Base-by-base conservation (phyloP, 1,140 invertebrate genomes). In the Mamestra configurata region DNA sequence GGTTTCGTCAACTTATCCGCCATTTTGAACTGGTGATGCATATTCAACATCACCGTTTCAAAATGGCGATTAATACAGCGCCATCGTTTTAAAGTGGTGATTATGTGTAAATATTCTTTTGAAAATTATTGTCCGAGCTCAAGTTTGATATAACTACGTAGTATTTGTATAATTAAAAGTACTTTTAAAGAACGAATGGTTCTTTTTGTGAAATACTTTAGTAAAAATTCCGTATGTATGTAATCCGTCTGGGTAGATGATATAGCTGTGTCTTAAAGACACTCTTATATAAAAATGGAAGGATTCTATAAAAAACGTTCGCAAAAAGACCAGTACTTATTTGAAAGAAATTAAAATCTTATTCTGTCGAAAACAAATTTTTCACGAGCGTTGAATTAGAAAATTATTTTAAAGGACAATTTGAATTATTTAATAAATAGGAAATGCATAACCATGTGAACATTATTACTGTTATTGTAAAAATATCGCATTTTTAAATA, bases 61-160 rank as follows among this genome's bases (percentile, higher is more conserved):
- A n/a, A 61, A 11, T 35, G 27, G 57, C 6, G 55, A 59, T 59
- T 31, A 15, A 11, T 59, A 5, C 4, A 5, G 13, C 0, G 11
- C 18, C 35, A 37, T 18, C 64, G 22, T 40, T 40, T 37, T 40
- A 37, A 40, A 20, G 4, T 20, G 59, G 59, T 40, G 35, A 37
- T 40, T 40, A 64, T 59, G 11, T 43, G 40, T 68, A 46, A 46
- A 64, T 64, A 64, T 37, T 18, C 2, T 37, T 64, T 43, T 68
- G 27, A 49, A 46, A 24, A 49, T 46, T 68, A 61, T 35, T 18
- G 20, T 68, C 64, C 49, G 64, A 68, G 64, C 64, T 68, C 64
- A 68, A 68, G 64, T 68, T 43, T 68, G 40, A 46, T 43, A 68
- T 35, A 61, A 46, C 64, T 68, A 68, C 64, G 64, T 68, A 49